Evolutionary conservation across 2,113 vertebrate genomes (phyloP), one percentile per base, ranked within the genome.

Genomic region (pig (Sus scrofa)): DNA sequence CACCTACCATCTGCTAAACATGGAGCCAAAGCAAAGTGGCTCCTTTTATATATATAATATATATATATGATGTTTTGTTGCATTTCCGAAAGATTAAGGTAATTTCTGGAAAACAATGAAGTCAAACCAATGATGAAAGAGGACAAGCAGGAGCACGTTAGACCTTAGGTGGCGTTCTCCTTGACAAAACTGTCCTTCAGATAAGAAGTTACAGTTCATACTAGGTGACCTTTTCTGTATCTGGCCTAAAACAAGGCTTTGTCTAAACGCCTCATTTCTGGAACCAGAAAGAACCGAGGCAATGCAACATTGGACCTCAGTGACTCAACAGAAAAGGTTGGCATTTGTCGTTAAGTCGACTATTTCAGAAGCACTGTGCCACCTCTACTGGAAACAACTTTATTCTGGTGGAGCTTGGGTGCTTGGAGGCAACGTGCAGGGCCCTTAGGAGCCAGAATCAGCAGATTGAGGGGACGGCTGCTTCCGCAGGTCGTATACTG

Each of bases 361-460:
- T 91, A 92, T 87, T 92, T 94, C 70, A 15, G 0, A 5, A 95
- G 52, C 24, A 62, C 95, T 90, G 91, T 84, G 96, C 91, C 96
- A 89, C 94, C 95, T 96, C 84, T 71, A 7, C 13, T 50, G 44
- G 85, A 32, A 95, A 97, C 30, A 79, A 96, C 92, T 83, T 56
- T 0, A 4, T 92, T 95, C 91, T 94, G 92, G 95, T 91, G 92
- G 96, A 96, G 91, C 97, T 96, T 37, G 20, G 60, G 73, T 54
- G 92, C 84, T 54, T 91, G 79, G 96, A 96, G 90, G 87, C 73
- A 93, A 79, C 67, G 96, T 96, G 97, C 96, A 95, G 83, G 92
- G 73, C 94, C 85, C 88, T 63, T 75, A 81, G 22, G 70, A 78
- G 73, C 85, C n/a, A 8, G 52, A 89, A 85, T 86, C 34, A 90